phyloP scores from a whole-genome alignment of 2,797 vertebrate genomes.

The Tympanoctomys barrerae region DNA sequence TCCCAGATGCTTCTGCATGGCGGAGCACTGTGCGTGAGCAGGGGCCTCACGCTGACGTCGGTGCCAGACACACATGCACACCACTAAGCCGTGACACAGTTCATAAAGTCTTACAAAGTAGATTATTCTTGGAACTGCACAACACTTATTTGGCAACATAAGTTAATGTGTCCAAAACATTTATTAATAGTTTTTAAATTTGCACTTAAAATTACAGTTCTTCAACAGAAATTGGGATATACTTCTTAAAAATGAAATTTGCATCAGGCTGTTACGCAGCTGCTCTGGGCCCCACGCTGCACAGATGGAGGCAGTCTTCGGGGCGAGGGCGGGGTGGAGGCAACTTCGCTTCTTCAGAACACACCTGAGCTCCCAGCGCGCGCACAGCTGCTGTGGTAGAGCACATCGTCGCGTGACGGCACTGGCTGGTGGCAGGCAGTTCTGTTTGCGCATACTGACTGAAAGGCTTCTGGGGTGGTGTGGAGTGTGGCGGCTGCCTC shows the following conservation, averaged over 20 bases:
- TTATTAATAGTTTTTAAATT: constrained; percentile 45
- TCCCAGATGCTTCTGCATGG: background rate
- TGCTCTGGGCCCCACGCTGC: background rate
- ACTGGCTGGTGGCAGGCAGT: background rate
- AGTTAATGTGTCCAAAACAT: background rate
- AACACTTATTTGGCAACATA: background rate
- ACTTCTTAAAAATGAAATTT: constrained; percentile 32
- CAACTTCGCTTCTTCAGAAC: background rate
- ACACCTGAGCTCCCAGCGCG: background rate
- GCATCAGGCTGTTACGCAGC: background rate
- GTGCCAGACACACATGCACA: background rate
- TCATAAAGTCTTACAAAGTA: constrained; percentile 9
- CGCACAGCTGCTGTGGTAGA: background rate
- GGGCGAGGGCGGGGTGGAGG: background rate
- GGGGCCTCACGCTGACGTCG: background rate
- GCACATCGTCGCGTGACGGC: background rate
- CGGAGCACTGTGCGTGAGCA: background rate
- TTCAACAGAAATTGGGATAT: background rate
- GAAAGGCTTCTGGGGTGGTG: background rate
- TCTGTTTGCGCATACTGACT: background rate
- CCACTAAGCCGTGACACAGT: background rate
- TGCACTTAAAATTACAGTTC: background rate
- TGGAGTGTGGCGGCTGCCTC: background rate
- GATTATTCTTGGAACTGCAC: background rate
- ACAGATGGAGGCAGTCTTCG: background rate